Evolutionary conservation across 2,797 vertebrate species (phyloP).

Genomic region (Dipus sagitta): DNA sequence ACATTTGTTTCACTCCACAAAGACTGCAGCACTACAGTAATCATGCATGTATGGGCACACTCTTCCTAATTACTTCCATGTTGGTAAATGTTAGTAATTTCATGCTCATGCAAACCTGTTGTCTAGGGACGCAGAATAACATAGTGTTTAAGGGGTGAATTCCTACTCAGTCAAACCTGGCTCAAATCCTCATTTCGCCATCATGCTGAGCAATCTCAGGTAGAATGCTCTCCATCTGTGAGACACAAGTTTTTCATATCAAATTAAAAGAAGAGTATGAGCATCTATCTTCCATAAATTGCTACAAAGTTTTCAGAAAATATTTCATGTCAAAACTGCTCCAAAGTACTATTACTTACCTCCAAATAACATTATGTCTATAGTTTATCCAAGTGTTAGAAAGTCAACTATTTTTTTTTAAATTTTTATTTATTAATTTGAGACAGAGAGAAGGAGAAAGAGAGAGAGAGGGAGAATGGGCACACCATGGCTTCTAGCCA

Average conservation of each 20-base stretch:
- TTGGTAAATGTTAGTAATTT: neutral
- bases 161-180: neutral
- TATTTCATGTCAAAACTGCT: slow-evolving; percentile 41
- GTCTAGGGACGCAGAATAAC: neutral
- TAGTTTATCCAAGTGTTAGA: neutral
- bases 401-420: neutral
- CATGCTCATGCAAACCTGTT: slow-evolving; percentile 14
- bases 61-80: neutral
- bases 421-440: no score
- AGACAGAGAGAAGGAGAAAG: no score
- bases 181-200: neutral
- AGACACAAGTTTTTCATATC: slow-evolving; percentile 1
- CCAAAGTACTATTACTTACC: slow-evolving; percentile 42
- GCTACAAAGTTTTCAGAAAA: neutral
- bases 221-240: neutral
- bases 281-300: neutral
- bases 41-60: neutral
- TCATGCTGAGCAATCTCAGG: neutral
- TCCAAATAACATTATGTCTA: neutral
- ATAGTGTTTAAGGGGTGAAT: neutral
- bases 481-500: no score
- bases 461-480: no score
- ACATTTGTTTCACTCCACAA: neutral
- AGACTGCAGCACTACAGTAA: slow-evolving; percentile 11
- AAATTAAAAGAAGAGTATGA: neutral